Evolutionary conservation across 1,140 invertebrate species (phyloP).

Genomic region (Brachionus koreanus): DNA sequence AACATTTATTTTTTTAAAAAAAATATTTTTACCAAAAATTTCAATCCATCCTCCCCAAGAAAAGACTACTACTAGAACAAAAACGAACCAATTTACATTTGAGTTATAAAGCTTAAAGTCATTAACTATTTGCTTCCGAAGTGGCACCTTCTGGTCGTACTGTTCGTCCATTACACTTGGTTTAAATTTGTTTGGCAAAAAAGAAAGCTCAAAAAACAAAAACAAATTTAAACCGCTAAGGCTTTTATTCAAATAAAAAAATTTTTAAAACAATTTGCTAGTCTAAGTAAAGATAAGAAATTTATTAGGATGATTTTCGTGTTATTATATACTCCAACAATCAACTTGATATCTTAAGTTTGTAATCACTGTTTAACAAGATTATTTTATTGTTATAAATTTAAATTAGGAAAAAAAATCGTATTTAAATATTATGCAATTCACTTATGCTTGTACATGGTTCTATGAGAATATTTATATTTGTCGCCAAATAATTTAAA

Average conservation of each 20-base stretch:
- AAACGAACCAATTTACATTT: conserved; percentile 40
- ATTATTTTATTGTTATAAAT: background rate
- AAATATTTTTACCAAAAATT: conserved; percentile 23
- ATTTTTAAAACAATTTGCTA: background rate
- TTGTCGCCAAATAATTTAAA: background rate
- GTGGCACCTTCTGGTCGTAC: background rate
- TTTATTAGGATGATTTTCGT: background rate
- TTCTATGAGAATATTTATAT: background rate
- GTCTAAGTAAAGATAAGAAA: conserved; percentile 34
- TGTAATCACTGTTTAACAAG: background rate
- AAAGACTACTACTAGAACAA: background rate
- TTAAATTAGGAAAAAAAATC: background rate
- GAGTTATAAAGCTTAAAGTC: conserved; percentile 25
- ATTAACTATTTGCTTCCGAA: background rate
- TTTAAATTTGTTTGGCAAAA: background rate
- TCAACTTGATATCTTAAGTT: background rate
- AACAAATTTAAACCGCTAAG: background rate
- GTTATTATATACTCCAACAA: background rate
- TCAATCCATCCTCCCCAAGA: conserved; percentile 40
- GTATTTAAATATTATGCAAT: too few relatives aligned
- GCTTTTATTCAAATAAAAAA: background rate
- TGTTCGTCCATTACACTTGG: conserved; percentile 9
- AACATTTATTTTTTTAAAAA: background rate
- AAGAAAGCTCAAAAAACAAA: background rate
- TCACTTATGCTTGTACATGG: too few relatives aligned